Evolutionary conservation across 2,888 invertebrate genomes (phyloP), one percentile per base, ranked within the genome.

Genomic region (Caenorhabditis sp.): DNA sequence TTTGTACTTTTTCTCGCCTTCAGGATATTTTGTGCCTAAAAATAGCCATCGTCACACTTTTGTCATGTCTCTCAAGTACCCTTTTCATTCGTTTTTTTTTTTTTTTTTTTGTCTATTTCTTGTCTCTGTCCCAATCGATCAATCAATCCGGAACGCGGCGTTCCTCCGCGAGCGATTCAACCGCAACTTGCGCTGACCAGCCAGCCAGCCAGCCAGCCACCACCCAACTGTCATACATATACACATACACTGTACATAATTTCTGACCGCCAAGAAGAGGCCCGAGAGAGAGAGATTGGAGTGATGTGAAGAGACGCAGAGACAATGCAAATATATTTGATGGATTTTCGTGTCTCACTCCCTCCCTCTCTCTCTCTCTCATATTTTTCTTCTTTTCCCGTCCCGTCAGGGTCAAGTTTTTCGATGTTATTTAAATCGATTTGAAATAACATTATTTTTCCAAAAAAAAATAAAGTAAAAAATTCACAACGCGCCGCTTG

Each of bases 321-420:
- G 31, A 31, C 31, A 31, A 31, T 31, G 31, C 31, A 31, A 31
- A 31, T 31, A 31, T 31, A 31, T 31, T 31, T 31, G 31, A 31
- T 31, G 31, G 31, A 31, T 31, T 31, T 31, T 31, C 31, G 31
- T 31, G 36, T 43, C 50, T 52, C 26, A 12, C 58, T 62, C 62
- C 27, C 43, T 14, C 56, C 17, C 56, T 49, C 43, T 14, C 56
- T 23, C 56, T 56, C 56, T 59, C 36, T n/a, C 5, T 27, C 59
- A 10, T 36, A 4, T 26, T 56, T 21, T 56, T 26, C 26, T 26
- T 56, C 56, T 21, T 26, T 56, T 26, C 20, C 23, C 21, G 12
- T 20, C 21, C 53, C 17, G 25, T 60, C 59, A 43, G n/a, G 49
- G 10, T 20, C 14, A n/a, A 21, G 21, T 21, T 60, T 43, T 60